Evolutionary conservation across 2,113 vertebrate species (phyloP), one percentile per base, ranked within the genome.

Genomic region (Apeltes quadracus): DNA sequence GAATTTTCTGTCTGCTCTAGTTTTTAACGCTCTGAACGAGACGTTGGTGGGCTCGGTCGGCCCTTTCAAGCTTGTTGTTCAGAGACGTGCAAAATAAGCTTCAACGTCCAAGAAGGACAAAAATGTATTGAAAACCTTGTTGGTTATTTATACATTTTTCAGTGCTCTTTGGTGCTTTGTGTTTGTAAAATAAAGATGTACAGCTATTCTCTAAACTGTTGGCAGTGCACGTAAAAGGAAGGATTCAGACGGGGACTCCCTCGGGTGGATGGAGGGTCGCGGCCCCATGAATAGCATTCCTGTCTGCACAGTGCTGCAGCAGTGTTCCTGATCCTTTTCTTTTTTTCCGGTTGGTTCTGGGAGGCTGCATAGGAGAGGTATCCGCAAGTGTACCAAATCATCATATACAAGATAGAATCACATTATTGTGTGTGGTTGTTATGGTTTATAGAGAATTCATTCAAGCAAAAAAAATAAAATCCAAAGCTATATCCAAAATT

Each of bases 241-340:
- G 20, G 22, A 50, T 62, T 25, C 5, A 7, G 43, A 51, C 20
- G 27, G 29, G 61, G 29, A 53, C 38, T 69, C n/a, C 22, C 8
- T 54, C 41, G 27, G 32, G 41, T 53, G 61, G 51, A 69, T 34
- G 64, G 58, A 59, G 55, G 46, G 27, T 59, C 15, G 43, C 69
- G 73, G 73, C 63, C 57, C 53, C 43, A 36, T 84, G 63, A 80
- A 75, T 56, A 78, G 55, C 44, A 72, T 84, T 86, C 75, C 58
- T 77, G 29, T 22, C 58, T 67, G 38, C 34, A 63, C 61, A 79
- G 58, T 62, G 69, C 29, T 56, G 41, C 69, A 79, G 34, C 43
- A 46, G 22, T 41, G 67, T 69, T 43, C 44, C 25, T 67, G 69
- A 63, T 67, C 67, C 48, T 38, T 55, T 41, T 68, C n/a, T 64